phyloP scores from a whole-genome alignment of 2,113 vertebrate species.

The Merops nubicus region DNA sequence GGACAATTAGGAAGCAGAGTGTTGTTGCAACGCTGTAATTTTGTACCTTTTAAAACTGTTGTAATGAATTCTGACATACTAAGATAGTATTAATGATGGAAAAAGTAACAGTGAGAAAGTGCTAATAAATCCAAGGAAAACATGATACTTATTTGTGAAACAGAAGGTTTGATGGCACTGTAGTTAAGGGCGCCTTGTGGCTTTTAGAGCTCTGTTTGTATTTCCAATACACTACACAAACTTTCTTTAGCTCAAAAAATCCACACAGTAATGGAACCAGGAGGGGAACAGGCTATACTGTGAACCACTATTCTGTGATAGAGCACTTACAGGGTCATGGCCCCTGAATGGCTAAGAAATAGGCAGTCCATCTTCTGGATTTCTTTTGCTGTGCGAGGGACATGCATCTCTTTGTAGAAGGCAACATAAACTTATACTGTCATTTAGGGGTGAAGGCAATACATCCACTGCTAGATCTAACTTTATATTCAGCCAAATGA shows the following conservation, averaged over 20 bases:
- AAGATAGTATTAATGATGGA: slow-evolving; percentile 18
- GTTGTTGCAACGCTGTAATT: neutral
- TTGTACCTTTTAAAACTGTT: neutral
- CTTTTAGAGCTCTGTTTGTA: slow-evolving; percentile 43
- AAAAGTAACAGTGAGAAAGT: slow-evolving; percentile 45
- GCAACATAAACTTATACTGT: neutral
- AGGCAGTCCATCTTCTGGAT: neutral
- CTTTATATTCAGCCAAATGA: neutral
- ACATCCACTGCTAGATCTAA: neutral
- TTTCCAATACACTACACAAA: slow-evolving; percentile 49
- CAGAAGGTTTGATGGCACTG: neutral
- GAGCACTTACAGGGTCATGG: neutral
- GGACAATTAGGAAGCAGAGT: neutral
- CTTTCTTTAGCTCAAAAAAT: slow-evolving; percentile 24
- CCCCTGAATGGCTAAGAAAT: neutral
- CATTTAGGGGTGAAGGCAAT: neutral
- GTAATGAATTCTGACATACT: neutral
- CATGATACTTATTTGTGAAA: slow-evolving; percentile 45
- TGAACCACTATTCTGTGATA: neutral
- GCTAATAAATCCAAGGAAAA: slow-evolving; percentile 49
- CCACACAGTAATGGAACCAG: neutral
- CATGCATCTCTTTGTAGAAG: neutral
- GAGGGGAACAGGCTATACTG: neutral
- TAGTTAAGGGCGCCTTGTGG: slow-evolving; percentile 6
- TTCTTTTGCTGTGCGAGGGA: neutral